These are phyloP conservation scores for Druon quercuslanigerum DNA, from an alignment of 1,140 invertebrate genomes.

Conservation along the genomic window DNA sequence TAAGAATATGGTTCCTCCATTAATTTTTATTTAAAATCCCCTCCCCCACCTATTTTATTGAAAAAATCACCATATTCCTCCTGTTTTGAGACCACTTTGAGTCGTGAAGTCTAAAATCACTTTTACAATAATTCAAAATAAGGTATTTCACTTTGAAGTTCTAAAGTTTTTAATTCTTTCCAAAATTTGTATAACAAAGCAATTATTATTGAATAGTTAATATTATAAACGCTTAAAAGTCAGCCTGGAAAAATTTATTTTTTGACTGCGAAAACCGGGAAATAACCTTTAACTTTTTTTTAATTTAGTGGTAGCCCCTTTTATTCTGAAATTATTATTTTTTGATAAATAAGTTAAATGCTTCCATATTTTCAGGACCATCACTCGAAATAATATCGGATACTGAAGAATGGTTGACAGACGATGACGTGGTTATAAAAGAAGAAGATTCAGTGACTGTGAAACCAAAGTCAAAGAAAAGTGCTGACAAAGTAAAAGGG, in stretches of 20 bases:
- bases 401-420: slow-evolving; percentile 69
- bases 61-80: too few species aligned
- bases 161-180: too few species aligned
- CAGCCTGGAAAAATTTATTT: background rate
- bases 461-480: slow-evolving; percentile 53
- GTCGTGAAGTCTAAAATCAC: too few species aligned
- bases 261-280: background rate
- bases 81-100: too few species aligned
- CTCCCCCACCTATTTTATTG: too few species aligned
- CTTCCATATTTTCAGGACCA: slow-evolving; percentile 57
- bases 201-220: too few species aligned
- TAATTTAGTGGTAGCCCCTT: slow-evolving; percentile 30
- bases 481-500: slow-evolving; percentile 35
- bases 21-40: too few species aligned
- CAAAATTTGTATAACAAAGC: too few species aligned
- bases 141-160: too few species aligned
- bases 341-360: slow-evolving; percentile 6
- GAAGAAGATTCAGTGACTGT: slow-evolving; percentile 46
- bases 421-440: slow-evolving; percentile 58
- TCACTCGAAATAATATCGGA: slow-evolving; percentile 74
- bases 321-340: background rate
- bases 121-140: too few species aligned
- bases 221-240: background rate
- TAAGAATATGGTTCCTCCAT: too few species aligned
- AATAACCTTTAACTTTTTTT: too few species aligned